Percentiles rank a stretch among this genome's conserved stretches.
Conservation (phyloP, 2,797 vertebrate genomes). For the Hippocampus kuda region DNA sequence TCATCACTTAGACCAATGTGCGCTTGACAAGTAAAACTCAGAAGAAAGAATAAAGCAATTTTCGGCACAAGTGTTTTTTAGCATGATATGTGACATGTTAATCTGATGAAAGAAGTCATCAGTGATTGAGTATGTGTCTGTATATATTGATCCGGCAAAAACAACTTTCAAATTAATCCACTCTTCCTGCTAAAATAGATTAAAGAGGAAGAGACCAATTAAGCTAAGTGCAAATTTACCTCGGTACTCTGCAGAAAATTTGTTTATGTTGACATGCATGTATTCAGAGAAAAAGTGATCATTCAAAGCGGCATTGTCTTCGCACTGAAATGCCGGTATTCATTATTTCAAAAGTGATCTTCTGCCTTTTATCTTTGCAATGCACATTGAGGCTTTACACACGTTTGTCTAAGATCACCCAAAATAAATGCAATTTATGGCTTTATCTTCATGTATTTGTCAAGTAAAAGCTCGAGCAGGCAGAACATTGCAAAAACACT, state of each 20-base stretch:
- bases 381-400: slow-evolving; percentile 31
- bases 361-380: slow-evolving; percentile 55
- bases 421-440: slow-evolving; percentile 17
- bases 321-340: slow-evolving; percentile 42
- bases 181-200: not conserved
- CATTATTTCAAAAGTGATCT: slow-evolving; percentile 51
- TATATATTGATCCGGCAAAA: not conserved
- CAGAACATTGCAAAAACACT: not conserved
- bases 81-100: not conserved
- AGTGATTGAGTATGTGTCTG: not conserved
- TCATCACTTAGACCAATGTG: not conserved
- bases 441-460: not conserved
- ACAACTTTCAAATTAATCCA: not conserved
- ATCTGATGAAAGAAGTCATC: not conserved
- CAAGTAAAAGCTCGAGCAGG: not conserved
- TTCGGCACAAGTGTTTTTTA: not conserved
- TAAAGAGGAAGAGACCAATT: not conserved
- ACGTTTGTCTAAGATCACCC: slow-evolving; percentile 31
- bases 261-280: not conserved
- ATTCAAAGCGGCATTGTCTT: slow-evolving; percentile 35
- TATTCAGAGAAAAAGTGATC: slow-evolving; percentile 2
- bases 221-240: not conserved
- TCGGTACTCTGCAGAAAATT: not conserved
- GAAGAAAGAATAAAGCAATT: not conserved
- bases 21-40: not conserved